Evolutionary conservation across 2,113 vertebrate species (phyloP).

Genomic region (Antechinus flavipes): DNA sequence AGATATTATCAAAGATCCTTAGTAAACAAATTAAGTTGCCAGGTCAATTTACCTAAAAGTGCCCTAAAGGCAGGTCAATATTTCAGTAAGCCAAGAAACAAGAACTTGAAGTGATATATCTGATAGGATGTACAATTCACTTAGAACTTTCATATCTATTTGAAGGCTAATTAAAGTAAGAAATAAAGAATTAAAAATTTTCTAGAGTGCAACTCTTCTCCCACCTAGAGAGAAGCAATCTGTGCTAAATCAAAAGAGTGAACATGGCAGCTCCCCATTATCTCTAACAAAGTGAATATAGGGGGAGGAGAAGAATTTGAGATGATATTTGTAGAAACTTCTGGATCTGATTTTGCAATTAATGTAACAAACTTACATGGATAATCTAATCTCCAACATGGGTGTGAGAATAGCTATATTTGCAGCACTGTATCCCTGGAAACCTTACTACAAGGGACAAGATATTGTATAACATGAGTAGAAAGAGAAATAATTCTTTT

Average conservation of each 20-base stretch:
- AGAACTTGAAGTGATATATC: neutral
- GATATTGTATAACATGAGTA: neutral
- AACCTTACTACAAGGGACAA: neutral
- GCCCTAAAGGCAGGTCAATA: neutral
- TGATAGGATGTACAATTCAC: neutral
- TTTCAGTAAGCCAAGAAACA: neutral
- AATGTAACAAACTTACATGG: neutral
- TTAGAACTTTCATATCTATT: slow-evolving; percentile 17
- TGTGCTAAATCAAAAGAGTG: neutral
- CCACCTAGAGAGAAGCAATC: slow-evolving; percentile 1
- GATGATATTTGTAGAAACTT: neutral
- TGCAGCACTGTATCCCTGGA: slow-evolving; percentile 6
- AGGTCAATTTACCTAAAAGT: neutral
- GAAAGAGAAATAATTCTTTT: neutral
- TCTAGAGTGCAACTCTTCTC: neutral
- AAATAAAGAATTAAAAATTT: neutral
- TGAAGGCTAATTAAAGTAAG: slow-evolving; percentile 17
- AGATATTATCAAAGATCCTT: neutral
- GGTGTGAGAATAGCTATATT: neutral
- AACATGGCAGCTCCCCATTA: neutral
- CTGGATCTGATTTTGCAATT: slow-evolving; percentile 14
- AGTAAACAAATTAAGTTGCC: neutral
- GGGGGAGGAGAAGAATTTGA: neutral
- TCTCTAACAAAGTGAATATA: neutral
- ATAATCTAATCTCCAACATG: neutral